A percentile compares a stretch with the other conserved stretches of the same genome.
Conservation (phyloP, 2,113 vertebrate species). For the Gnathonemus echidnorhynchus region DNA sequence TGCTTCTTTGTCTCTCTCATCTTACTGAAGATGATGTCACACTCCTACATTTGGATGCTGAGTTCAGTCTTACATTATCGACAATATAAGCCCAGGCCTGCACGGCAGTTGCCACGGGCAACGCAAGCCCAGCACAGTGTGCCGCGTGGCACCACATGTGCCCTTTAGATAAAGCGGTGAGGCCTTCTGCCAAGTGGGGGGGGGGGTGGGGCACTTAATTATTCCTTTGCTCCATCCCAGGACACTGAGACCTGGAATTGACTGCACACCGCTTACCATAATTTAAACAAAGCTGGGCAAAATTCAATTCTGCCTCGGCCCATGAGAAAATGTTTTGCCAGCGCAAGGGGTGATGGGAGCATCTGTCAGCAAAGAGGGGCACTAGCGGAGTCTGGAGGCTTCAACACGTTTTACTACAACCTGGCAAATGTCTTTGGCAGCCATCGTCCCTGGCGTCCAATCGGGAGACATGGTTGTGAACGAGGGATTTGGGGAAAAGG, state of each 20-base stretch:
- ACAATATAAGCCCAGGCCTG: background rate
- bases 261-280: background rate
- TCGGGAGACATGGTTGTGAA: background rate
- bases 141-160: background rate
- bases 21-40: background rate
- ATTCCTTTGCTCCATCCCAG: slow-evolving; percentile 1
- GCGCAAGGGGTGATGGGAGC: background rate
- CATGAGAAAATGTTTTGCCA: background rate
- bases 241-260: background rate
- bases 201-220: background rate
- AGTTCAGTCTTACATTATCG: background rate
- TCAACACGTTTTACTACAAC: background rate
- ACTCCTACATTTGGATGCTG: background rate
- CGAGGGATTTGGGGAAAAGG: background rate
- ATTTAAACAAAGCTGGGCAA: background rate
- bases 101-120: background rate
- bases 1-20: background rate
- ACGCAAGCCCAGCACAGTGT: background rate
- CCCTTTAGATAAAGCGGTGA: slow-evolving; percentile 5
- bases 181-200: background rate
- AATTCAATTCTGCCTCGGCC: background rate
- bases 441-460: background rate
- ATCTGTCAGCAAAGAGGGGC: background rate
- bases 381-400: background rate
- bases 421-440: background rate